Percentiles rank a stretch among this genome's conserved stretches.
These are phyloP conservation scores for Pseudochromis fuscus DNA, from an alignment of 2,797 vertebrate genomes.

Conservation along the genomic window DNA sequence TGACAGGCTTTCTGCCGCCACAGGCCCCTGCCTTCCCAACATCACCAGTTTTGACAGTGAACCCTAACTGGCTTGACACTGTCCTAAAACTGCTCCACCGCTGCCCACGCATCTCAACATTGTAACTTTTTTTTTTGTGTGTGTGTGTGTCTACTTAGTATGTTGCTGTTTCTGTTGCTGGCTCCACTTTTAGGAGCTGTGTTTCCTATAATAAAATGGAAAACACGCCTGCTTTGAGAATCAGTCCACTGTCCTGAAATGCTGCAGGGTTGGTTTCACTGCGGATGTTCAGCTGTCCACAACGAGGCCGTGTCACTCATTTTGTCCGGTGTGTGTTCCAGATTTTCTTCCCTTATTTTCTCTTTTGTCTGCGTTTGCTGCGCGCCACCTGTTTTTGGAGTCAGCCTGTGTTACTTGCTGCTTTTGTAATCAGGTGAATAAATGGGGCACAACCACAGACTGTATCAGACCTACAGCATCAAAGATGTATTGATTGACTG, in stretches of 20 bases:
- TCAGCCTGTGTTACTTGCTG: constrained; percentile 53
- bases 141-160: constrained; percentile 19
- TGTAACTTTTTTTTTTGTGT: constrained; percentile 24
- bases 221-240: constrained; percentile 54
- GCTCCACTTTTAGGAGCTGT: constrained; percentile 48
- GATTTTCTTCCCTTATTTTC: constrained; percentile 56
- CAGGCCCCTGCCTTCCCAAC: constrained; percentile 43
- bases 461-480: constrained; percentile 47
- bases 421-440: constrained; percentile 76
- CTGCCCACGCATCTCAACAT: constrained; percentile 46
- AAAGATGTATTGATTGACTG: constrained; percentile 39
- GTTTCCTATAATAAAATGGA: constrained; percentile 56
- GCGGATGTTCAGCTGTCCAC: constrained; percentile 52
- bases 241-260: constrained; percentile 41
- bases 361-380: constrained; percentile 53
- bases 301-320: constrained; percentile 41
- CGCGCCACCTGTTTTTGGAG: constrained; percentile 78
- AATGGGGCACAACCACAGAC: constrained; percentile 53
- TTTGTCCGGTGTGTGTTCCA: constrained; percentile 48
- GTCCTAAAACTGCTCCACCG: constrained; percentile 59
- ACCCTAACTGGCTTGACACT: constrained; percentile 49
- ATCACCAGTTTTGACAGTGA: constrained; percentile 36
- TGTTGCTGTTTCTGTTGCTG: constrained; percentile 57
- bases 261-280: constrained; percentile 22
- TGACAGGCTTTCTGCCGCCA: constrained; percentile 36